Percentiles rank a stretch among this genome's conserved stretches.
Evolutionary conservation across 2,888 invertebrate species (phyloP).

Genomic region (Xiphydria camelus): DNA sequence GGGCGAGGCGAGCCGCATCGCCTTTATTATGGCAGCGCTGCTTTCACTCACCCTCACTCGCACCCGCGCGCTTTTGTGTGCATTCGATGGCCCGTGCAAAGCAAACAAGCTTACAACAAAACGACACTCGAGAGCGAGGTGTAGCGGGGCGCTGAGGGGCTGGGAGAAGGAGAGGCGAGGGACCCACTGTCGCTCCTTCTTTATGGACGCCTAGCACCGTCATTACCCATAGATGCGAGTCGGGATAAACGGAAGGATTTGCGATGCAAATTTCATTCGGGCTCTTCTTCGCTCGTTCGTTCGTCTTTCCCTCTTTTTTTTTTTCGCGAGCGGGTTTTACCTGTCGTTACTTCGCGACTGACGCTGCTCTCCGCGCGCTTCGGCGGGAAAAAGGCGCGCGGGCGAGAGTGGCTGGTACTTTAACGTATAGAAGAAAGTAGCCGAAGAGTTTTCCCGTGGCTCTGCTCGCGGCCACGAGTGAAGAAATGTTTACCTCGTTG

Average conservation of each 20-base stretch:
- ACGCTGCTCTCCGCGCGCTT: slow-evolving; percentile 5
- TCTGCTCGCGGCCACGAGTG: too few species aligned
- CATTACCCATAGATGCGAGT: slow-evolving; percentile 29
- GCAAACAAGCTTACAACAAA: slow-evolving; percentile 43
- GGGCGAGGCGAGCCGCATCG: slow-evolving; percentile 5
- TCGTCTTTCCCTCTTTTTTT: neutral
- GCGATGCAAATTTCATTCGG: slow-evolving; percentile 48
- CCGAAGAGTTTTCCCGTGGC: too few species aligned
- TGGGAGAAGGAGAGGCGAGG: too few species aligned
- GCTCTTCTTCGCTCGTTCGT: slow-evolving; percentile 18
- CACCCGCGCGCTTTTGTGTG: slow-evolving; percentile 30
- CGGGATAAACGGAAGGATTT: slow-evolving; percentile 38
- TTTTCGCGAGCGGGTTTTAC: slow-evolving; percentile 2
- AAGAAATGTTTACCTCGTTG: too few species aligned
- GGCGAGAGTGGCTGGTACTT: neutral
- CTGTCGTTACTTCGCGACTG: slow-evolving; percentile 2
- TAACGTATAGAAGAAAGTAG: too few species aligned
- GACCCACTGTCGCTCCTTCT: too few species aligned
- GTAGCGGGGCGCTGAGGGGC: too few species aligned
- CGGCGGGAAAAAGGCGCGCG: slow-evolving; percentile 3
- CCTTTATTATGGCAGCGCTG: slow-evolving; percentile 8
- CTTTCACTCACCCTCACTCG: slow-evolving; percentile 2
- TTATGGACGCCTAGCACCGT: slow-evolving; percentile 32
- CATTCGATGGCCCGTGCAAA: slow-evolving; percentile 41
- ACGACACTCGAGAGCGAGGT: slow-evolving; percentile 25